These are phyloP conservation scores for Dione vanillae DNA, from an alignment of 2,888 invertebrate species.

Conservation along the genomic window DNA sequence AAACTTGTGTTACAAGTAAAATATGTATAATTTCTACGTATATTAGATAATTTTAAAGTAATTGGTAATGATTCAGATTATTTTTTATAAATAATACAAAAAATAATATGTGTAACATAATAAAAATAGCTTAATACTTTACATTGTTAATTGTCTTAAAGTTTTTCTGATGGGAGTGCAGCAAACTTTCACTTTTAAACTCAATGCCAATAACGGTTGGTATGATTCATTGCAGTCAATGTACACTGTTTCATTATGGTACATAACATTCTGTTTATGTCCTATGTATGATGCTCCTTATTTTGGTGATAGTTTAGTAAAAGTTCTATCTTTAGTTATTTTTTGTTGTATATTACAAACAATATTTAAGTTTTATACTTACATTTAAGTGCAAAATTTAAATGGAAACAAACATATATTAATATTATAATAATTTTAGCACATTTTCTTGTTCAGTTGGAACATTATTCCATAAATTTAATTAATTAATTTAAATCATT, in stretches of 20 bases:
- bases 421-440: background rate
- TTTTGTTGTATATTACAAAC: too few species aligned
- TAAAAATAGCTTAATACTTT: constrained; percentile 29
- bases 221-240: constrained; percentile 70
- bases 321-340: too few species aligned
- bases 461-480: constrained; percentile 11
- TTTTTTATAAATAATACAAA: background rate
- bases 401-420: background rate
- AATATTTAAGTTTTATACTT: background rate
- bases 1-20: background rate
- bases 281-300: too few species aligned
- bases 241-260: constrained; percentile 41
- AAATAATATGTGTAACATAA: background rate
- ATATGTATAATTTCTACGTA: background rate
- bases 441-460: constrained; percentile 1
- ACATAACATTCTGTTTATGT: constrained; percentile 22
- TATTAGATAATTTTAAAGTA: background rate
- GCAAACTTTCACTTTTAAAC: constrained; percentile 80
- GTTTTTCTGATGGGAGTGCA: constrained; percentile 66
- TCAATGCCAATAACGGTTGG: constrained; percentile 78
- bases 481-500: constrained; percentile 23
- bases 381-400: background rate
- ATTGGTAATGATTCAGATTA: background rate
- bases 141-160: constrained; percentile 57
- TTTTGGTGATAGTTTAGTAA: too few species aligned